Percentiles rank a stretch among this genome's conserved stretches.
Evolutionary conservation across 2,888 invertebrate genomes (phyloP).

Genomic region (Nematopogon swammerdamellus): DNA sequence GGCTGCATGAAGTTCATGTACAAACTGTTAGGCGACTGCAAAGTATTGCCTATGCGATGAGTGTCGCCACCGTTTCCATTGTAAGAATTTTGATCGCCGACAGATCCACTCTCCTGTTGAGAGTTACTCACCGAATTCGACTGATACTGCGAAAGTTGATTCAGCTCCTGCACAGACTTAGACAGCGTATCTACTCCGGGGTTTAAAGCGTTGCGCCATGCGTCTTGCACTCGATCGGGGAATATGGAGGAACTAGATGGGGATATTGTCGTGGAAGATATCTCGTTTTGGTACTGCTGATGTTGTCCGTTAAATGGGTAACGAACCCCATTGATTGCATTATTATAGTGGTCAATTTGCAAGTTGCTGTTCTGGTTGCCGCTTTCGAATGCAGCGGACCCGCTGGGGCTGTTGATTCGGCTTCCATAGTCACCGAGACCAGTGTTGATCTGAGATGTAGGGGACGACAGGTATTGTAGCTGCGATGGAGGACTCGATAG

Average conservation of each 20-base stretch:
- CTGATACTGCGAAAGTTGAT: constrained; percentile 26
- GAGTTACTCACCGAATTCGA: constrained; percentile 21
- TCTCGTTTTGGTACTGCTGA: constrained; percentile 33
- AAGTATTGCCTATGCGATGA: constrained; percentile 28
- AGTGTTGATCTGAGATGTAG: constrained; percentile 31
- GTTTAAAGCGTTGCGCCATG: constrained; percentile 33
- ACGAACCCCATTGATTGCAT: constrained; percentile 36
- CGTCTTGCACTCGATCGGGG: constrained; percentile 25
- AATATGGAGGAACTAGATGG: constrained; percentile 28
- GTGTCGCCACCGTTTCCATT: constrained; percentile 24
- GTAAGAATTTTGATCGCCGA: constrained; percentile 12
- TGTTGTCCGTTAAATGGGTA: constrained; percentile 28
- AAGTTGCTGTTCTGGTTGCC: constrained; percentile 31
- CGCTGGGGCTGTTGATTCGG: constrained; percentile 28
- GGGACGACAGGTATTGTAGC: constrained; percentile 39
- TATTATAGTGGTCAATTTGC: constrained; percentile 44
- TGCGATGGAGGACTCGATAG: constrained; percentile 37
- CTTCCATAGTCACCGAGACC: constrained; percentile 31
- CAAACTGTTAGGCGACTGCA: constrained; percentile 37
- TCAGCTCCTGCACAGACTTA: constrained; percentile 31
- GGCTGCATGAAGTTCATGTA: constrained; percentile 38
- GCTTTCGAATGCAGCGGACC: constrained; percentile 23
- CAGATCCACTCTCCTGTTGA: background rate
- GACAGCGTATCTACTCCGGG: constrained; percentile 22
- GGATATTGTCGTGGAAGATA: constrained; percentile 21